Evolutionary conservation across 2,888 invertebrate species (phyloP).

Genomic region (Mycogona germanica): DNA sequence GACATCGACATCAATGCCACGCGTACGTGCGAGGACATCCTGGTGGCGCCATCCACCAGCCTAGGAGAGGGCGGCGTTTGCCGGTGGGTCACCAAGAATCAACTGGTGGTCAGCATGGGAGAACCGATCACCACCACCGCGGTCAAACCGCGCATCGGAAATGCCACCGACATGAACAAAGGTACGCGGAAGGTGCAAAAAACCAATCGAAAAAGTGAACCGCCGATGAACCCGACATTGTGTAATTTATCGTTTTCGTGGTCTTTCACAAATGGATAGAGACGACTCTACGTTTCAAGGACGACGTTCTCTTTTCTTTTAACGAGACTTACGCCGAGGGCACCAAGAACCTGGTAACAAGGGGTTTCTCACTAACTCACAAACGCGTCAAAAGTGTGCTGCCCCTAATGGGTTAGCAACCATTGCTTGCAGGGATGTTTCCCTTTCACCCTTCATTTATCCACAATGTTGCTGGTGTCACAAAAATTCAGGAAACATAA

Average conservation of each 20-base stretch:
- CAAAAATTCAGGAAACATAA: too few species aligned
- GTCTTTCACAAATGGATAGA: neutral
- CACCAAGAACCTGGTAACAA: neutral
- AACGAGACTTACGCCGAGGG: neutral
- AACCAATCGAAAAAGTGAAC: neutral
- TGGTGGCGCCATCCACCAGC: conserved; percentile 22
- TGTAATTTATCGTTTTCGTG: neutral
- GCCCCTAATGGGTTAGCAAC: neutral
- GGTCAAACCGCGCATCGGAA: too few species aligned
- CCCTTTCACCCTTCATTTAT: too few species aligned
- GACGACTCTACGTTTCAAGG: neutral
- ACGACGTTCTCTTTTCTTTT: neutral
- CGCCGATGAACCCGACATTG: neutral
- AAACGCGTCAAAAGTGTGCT: too few species aligned
- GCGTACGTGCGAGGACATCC: neutral
- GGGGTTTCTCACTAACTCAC: neutral
- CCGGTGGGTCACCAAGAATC: conserved; percentile 26
- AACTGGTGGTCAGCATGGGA: conserved; percentile 19
- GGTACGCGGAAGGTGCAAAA: neutral
- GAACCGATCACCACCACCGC: neutral
- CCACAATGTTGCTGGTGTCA: too few species aligned
- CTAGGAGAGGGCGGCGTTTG: conserved; percentile 23
- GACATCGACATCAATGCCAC: conserved; percentile 18
- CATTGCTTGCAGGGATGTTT: too few species aligned
- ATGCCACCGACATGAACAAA: too few species aligned